Evolutionary conservation across 2,797 vertebrate genomes (phyloP).

Genomic region (Epinephelus awoara): DNA sequence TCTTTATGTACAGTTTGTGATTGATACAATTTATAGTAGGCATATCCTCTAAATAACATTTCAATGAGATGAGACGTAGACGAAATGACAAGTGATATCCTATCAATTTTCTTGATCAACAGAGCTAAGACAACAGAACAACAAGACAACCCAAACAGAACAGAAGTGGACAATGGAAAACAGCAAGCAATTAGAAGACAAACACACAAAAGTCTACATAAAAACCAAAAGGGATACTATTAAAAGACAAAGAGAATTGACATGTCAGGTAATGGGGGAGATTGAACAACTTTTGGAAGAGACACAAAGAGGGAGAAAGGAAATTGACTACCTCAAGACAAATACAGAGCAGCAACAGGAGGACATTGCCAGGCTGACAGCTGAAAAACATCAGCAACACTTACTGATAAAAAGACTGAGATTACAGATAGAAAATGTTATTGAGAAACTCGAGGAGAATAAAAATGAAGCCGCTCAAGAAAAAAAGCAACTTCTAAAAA

Average conservation of each 20-base stretch:
- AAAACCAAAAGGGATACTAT: constrained; percentile 62
- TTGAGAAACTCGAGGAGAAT: constrained; percentile 48
- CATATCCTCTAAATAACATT: too few relatives aligned
- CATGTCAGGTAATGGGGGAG: constrained; percentile 63
- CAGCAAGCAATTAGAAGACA: constrained; percentile 44
- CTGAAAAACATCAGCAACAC: constrained; percentile 66
- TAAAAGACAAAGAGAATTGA: constrained; percentile 63
- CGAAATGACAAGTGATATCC: background rate
- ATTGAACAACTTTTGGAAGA: constrained; percentile 69
- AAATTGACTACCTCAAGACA: constrained; percentile 60
- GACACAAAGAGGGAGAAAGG: constrained; percentile 58
- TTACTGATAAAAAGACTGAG: constrained; percentile 51
- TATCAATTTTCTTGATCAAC: constrained; percentile 39
- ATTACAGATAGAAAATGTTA: constrained; percentile 48
- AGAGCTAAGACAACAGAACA: constrained; percentile 69
- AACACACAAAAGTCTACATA: constrained; percentile 30
- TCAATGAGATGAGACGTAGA: too few relatives aligned
- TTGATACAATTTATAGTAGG: too few relatives aligned
- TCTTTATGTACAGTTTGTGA: too few relatives aligned
- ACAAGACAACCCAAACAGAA: constrained; percentile 65
- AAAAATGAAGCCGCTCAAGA: constrained; percentile 63
- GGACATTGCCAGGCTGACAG: constrained; percentile 59
- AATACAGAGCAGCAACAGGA: constrained; percentile 66
- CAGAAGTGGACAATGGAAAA: constrained; percentile 38
- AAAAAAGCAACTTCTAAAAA: constrained; percentile 64